Evolutionary conservation across 2,113 vertebrate genomes (phyloP), one percentile per base, ranked within the genome.

Genomic region (Gymnogyps californianus): DNA sequence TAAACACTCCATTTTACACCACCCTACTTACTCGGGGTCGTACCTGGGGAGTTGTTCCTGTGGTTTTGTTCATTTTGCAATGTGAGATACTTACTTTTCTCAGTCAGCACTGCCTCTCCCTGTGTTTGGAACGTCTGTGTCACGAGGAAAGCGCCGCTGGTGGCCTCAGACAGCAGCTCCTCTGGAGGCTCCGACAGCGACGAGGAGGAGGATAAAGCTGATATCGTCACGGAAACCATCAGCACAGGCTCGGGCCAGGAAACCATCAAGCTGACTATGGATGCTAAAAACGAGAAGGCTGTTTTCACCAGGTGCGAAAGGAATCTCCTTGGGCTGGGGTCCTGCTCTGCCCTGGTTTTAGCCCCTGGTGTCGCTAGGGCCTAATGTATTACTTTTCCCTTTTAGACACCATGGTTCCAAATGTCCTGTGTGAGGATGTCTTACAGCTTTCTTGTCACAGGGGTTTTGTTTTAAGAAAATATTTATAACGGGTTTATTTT

Each of bases 131-230:
- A 98, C 13, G 97, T 93, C 46, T 98, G 98, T 24, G 98, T 98
- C 57, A 82, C 97, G 5, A 97, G 96, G 79, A 99, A 98, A 75
- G 98, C 98, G 2, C 98, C 99, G 5, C 95, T 98, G 40, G 97
- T 97, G 80, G 98, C 98, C 61, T 98, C 98, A 1, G 99, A 99
- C 98, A 98, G 99, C 97, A 98, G 99, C 97, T 99, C 99, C 89
- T 99, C 98, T 0, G 99, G 98, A 6, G 98, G 98, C 62, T 99
- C 99, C 0, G 98, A 98, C 96, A 98, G 98, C 2, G 98, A 98
- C 24, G 98, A 99, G 6, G 98, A 98, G 0, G 96, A 98, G 52
- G 98, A 98, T 40, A 98, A 98, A 51, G 96, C 90, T 0, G 94
- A 90, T 3, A 96, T 91, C 1, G 22, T 96, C 90, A 94, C 90